Conservation (phyloP, 2,113 vertebrate species). For the Callopanchax toddi region DNA sequence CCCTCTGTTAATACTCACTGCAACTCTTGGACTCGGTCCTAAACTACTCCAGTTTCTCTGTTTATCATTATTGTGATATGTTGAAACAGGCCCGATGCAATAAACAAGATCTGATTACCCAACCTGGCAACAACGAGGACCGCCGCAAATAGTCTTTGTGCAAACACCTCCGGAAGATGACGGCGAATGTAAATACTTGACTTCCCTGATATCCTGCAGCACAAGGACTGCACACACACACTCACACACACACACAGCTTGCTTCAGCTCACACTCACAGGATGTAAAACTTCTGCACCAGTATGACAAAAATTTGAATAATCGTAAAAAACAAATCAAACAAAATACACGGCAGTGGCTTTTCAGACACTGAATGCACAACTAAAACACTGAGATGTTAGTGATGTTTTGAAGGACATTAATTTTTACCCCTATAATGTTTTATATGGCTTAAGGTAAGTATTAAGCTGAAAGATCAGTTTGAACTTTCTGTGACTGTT, state of each 20-base stretch:
- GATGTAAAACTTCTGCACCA: constrained; percentile 35
- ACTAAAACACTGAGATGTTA: too few relatives aligned
- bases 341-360: neutral
- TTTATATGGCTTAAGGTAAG: too few relatives aligned
- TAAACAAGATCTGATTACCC: constrained; percentile 78
- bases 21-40: constrained; percentile 67
- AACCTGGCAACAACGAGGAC: constrained; percentile 66
- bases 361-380: too few relatives aligned
- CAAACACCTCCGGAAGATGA: constrained; percentile 71
- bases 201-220: constrained; percentile 50
- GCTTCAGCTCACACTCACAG: constrained; percentile 31
- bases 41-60: constrained; percentile 72
- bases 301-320: constrained; percentile 54
- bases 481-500: too few relatives aligned
- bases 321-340: constrained; percentile 40
- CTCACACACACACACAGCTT: neutral
- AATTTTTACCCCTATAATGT: too few relatives aligned
- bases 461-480: too few relatives aligned
- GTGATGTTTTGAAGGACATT: too few relatives aligned
- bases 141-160: constrained; percentile 59
- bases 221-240: constrained; percentile 20
- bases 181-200: constrained; percentile 68
- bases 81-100: constrained; percentile 77
- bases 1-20: constrained; percentile 67
- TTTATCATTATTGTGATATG: constrained; percentile 75